Percentiles rank a stretch among this genome's conserved stretches.
These are phyloP conservation scores for Heliocidaris erythrogramma DNA, from an alignment of 35 echinoderm and acorn worm species.

Conservation along the genomic window DNA sequence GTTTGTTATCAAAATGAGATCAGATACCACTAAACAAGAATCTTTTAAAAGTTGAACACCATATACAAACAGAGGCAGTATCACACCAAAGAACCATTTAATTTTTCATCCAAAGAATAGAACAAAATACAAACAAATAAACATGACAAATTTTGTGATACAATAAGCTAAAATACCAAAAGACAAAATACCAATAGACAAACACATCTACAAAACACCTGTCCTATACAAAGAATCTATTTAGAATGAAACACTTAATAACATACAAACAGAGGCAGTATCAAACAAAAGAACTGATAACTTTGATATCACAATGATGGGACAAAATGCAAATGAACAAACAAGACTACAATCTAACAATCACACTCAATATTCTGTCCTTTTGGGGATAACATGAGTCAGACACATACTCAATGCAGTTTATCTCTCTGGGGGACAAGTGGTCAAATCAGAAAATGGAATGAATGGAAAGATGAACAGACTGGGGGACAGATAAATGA, in stretches of 20 bases:
- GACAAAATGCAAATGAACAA: neutral
- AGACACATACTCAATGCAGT: neutral
- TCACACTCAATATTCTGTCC: neutral
- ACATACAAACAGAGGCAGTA: too few species aligned
- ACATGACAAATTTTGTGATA: neutral
- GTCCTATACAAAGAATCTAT: neutral
- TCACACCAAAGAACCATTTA: neutral
- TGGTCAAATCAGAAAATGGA: neutral
- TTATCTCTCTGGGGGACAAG: neutral
- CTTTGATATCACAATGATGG: neutral
- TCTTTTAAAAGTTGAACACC: neutral
- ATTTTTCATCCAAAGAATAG: neutral
- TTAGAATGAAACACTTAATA: too few species aligned
- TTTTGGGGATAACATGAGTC: neutral
- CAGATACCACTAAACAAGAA: neutral
- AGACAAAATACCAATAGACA: neutral
- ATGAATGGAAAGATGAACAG: neutral
- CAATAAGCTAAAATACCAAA: too few species aligned
- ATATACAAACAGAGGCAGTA: neutral
- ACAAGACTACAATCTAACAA: neutral
- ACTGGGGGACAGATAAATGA: neutral
- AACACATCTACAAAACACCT: neutral
- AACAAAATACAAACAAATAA: neutral
- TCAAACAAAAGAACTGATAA: too few species aligned
- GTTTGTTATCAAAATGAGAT: neutral